Percentiles rank a stretch among this genome's conserved stretches.
Conservation (phyloP, 1,140 invertebrate genomes). For the Diprion similis region DNA sequence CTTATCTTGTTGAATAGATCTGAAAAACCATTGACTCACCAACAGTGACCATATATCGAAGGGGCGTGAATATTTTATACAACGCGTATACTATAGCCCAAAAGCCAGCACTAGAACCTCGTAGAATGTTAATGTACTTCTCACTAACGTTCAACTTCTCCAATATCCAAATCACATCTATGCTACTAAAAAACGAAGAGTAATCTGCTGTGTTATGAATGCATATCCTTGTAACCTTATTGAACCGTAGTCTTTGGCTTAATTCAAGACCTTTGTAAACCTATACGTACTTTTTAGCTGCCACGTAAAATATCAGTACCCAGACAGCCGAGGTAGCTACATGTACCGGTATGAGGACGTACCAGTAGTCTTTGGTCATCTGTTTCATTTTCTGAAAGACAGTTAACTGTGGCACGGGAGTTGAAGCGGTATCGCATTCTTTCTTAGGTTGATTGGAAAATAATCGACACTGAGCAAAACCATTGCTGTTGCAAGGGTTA, state of each 20-base stretch:
- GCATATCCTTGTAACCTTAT: background rate
- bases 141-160: conserved; percentile 80
- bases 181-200: conserved; percentile 73
- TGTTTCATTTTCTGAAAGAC: conserved; percentile 87
- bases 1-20: conserved; percentile 20
- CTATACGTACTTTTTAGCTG: conserved; percentile 79
- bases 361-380: conserved; percentile 95
- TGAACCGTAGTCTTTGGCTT: background rate
- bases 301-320: conserved; percentile 85
- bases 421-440: no score
- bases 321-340: conserved; percentile 84
- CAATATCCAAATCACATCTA: conserved; percentile 82
- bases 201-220: conserved; percentile 21
- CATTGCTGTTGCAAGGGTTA: background rate
- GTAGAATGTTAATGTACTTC: conserved; percentile 75
- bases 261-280: conserved; percentile 9
- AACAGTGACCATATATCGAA: conserved; percentile 89
- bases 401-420: conserved; percentile 57
- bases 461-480: background rate
- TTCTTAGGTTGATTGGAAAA: background rate
- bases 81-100: conserved; percentile 86
- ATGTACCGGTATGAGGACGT: conserved; percentile 90
- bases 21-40: conserved; percentile 62
- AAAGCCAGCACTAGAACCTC: conserved; percentile 83
- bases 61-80: conserved; percentile 91